Base-by-base conservation (phyloP, 2,797 vertebrate species). In the Dendrocincla tyrannina region DNA sequence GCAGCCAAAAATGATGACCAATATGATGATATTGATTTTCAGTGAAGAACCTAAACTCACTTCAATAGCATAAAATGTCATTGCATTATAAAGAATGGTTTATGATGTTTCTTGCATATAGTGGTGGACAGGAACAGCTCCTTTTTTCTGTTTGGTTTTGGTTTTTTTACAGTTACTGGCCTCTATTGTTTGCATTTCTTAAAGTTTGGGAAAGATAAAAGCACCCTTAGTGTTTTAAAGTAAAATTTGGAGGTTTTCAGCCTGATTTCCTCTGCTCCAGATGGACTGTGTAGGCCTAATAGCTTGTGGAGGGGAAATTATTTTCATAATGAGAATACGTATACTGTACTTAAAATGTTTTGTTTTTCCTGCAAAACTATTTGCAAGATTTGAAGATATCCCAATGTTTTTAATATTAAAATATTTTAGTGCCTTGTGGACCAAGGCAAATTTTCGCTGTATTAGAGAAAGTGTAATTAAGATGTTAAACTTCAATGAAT, bases 81-180 rank as follows among this genome's bases (percentile, higher is more conserved):
- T 16, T 67, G 6, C 4, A 39, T 60, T 56, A n/a, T 60, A 47
- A 13, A 27, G 28, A 35, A 35, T 4, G 17, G 1, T 39, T 32
- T 47, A 7, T 49, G 4, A 13, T 47, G 3, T 70, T 90, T 74
- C 13, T 86, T 22, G 4, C 12, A n/a, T 28, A 13, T 37, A 52
- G 47, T 23, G 60, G 10, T 16, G 79, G 19, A 32, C 2, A 58
- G 37, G 11, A 25, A 2, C 7, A 32, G 0, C 11, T 52, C 2
- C 10, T 32, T 35, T n/a, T 25, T 44, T n/a, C n/a, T n/a, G n/a
- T 37, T 17, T 7, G 13, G 5, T 28, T 60, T 37, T 6, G 7
- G 5, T 7, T 60, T 67, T 74, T 60, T 83, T 69, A 16, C 7
- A 44, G 11, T 68, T 72, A 15, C 3, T 60, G 5, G 2, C 28